These are phyloP conservation scores for Melinaea menophilus DNA, from an alignment of 2,888 invertebrate genomes.

Conservation along the genomic window DNA sequence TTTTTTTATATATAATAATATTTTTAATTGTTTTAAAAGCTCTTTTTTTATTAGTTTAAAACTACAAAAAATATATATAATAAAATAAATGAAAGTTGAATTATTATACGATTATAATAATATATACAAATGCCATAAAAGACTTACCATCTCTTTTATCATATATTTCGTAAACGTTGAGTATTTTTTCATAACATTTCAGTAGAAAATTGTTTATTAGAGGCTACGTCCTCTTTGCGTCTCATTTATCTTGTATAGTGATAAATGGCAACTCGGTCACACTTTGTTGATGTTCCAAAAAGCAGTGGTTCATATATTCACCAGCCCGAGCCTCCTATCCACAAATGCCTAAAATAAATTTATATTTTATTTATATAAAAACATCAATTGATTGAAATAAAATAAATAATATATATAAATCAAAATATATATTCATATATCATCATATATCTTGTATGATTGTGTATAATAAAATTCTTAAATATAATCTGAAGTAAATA, in stretches of 20 bases:
- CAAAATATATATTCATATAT: too few relatives aligned
- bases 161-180: slow-evolving; percentile 75
- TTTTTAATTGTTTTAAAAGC: too few relatives aligned
- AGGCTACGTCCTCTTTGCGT: slow-evolving; percentile 66
- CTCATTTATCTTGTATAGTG: slow-evolving; percentile 69
- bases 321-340: slow-evolving; percentile 78
- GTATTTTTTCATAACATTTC: slow-evolving; percentile 67
- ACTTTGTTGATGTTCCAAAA: slow-evolving; percentile 69
- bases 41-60: not conserved
- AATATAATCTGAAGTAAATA: too few relatives aligned
- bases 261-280: slow-evolving; percentile 74
- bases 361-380: too few relatives aligned
- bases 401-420: too few relatives aligned
- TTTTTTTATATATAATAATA: too few relatives aligned
- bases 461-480: too few relatives aligned
- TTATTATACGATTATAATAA: too few relatives aligned
- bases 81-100: too few relatives aligned
- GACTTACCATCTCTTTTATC: slow-evolving; percentile 63
- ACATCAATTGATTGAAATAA: too few relatives aligned
- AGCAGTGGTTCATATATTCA: slow-evolving; percentile 80
- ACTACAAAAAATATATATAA: too few relatives aligned
- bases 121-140: not conserved
- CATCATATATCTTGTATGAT: too few relatives aligned
- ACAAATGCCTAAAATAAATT: slow-evolving; percentile 63
- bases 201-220: slow-evolving; percentile 70